Percentiles rank a stretch among this genome's conserved stretches.
phyloP scores from a whole-genome alignment of 2,113 vertebrate genomes.

The Oncorhynchus gorbuscha region DNA sequence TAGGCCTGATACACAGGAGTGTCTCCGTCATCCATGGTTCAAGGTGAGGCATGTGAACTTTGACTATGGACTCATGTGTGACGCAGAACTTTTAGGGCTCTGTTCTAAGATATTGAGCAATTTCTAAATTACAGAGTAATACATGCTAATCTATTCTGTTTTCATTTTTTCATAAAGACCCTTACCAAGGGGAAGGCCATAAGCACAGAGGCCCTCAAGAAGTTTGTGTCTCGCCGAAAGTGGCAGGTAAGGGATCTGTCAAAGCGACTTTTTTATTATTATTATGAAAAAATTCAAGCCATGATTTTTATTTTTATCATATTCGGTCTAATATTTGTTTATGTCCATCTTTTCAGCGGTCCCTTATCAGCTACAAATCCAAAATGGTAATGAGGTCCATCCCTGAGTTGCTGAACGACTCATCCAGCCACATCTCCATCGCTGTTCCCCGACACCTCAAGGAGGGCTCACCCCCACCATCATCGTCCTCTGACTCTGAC shows the following conservation, averaged over 20 bases:
- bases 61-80: not conserved
- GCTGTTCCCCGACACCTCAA: slow-evolving; percentile 86
- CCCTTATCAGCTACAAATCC: slow-evolving; percentile 96
- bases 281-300: not conserved
- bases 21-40: slow-evolving; percentile 94
- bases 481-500: slow-evolving; percentile 82
- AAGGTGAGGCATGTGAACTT: slow-evolving; percentile 82
- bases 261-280: not conserved
- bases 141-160: not conserved
- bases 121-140: not conserved
- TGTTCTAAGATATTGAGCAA: not conserved
- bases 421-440: slow-evolving; percentile 88
- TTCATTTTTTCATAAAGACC: slow-evolving; percentile 65
- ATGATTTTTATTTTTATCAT: no score
- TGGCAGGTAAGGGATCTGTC: slow-evolving; percentile 85
- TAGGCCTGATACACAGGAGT: slow-evolving; percentile 89
- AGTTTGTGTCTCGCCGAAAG: slow-evolving; percentile 90
- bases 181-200: slow-evolving; percentile 87
- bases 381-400: slow-evolving; percentile 95
- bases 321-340: no score
- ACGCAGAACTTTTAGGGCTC: not conserved
- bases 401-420: slow-evolving; percentile 88
- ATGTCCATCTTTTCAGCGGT: slow-evolving; percentile 76
- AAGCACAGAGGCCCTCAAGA: slow-evolving; percentile 89
- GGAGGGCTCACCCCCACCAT: slow-evolving; percentile 81